Conservation (phyloP, 2,888 invertebrate genomes). For the Aricia artaxerxes region DNA sequence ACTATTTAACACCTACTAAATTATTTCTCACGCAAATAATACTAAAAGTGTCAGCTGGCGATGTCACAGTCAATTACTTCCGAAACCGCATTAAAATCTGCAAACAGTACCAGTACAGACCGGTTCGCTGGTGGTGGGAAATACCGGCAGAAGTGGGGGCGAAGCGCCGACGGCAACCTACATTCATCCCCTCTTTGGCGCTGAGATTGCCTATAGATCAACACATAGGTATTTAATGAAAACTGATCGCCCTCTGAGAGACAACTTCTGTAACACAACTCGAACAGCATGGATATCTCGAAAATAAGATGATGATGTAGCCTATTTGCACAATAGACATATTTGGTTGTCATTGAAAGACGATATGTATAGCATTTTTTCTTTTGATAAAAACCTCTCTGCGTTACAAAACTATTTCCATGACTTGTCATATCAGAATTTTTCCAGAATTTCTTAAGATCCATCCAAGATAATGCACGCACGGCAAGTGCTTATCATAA, state of each 20-base stretch:
- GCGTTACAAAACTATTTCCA: constrained; percentile 36
- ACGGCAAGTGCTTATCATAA: constrained; percentile 36
- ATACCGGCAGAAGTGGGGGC: constrained; percentile 49
- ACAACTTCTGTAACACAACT: background rate
- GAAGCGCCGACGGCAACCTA: constrained; percentile 58
- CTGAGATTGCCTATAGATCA: constrained; percentile 48
- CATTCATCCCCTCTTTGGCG: constrained; percentile 67
- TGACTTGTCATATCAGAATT: constrained; percentile 35
- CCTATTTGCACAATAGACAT: no score
- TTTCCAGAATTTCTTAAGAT: constrained; percentile 42
- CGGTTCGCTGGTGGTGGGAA: constrained; percentile 53
- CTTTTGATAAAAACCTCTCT: background rate
- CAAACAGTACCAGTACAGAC: constrained; percentile 45
- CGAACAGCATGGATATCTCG: background rate
- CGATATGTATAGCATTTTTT: background rate
- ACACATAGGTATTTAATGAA: constrained; percentile 43
- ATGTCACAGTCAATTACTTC: constrained; percentile 27
- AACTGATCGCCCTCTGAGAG: background rate
- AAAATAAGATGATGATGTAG: background rate
- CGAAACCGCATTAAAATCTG: constrained; percentile 26
- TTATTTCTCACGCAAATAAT: constrained; percentile 25
- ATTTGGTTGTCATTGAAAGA: background rate
- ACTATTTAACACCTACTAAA: constrained; percentile 10
- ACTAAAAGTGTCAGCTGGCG: constrained; percentile 21
- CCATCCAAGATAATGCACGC: constrained; percentile 42